Evolutionary conservation across 2,888 invertebrate species (phyloP), one percentile per base, ranked within the genome.

Genomic region (Julus scandinavius): DNA sequence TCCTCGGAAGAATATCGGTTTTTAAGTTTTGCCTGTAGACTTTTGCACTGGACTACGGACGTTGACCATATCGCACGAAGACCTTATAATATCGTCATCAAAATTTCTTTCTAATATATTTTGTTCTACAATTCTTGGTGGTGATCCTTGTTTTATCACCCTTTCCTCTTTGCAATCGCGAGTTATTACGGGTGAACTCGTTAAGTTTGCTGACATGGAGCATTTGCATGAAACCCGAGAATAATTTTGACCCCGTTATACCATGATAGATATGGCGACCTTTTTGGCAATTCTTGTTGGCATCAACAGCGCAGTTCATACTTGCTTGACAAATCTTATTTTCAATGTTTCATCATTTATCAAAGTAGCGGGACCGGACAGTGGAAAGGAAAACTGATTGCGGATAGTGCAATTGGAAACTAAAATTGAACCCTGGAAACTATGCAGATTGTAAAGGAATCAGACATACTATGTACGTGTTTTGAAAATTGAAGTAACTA

Each of bases 171-270:
- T 58, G n/a, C 5, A 72, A 9, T 45, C 2, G 6, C 2, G 41
- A 45, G 41, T 6, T 45, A 45, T 45, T 58, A 17, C 4, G 1
- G 15, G 17, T 17, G 58, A 58, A 58, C 17, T 13, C 17, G 2
- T 54, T 6, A 54, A 9, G 54, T 54, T 54, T 54, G 54, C 54
- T 7, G 15, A 54, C n/a, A n/a, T n/a, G n/a, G 2, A 54, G 54
- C 58, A 58, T 58, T 17, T 17, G 63, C 63, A n/a, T 72, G 63
- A n/a, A 72, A 72, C 63, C 63, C 9, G 63, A 72, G 63, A 72
- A 20, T 9, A 7, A n/a, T n/a, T 5, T 20, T 72, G 63, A 72
- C 63, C 63, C 29, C 63, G 9, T 72, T 72, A 72, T 72, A n/a
- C 63, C n/a, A 5, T 20, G 63, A 13, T 54, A 15, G 3, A 20